Evolutionary conservation across 2,113 vertebrate species (phyloP), one percentile per base, ranked within the genome.

Genomic region (Phyllostomus discolor): DNA sequence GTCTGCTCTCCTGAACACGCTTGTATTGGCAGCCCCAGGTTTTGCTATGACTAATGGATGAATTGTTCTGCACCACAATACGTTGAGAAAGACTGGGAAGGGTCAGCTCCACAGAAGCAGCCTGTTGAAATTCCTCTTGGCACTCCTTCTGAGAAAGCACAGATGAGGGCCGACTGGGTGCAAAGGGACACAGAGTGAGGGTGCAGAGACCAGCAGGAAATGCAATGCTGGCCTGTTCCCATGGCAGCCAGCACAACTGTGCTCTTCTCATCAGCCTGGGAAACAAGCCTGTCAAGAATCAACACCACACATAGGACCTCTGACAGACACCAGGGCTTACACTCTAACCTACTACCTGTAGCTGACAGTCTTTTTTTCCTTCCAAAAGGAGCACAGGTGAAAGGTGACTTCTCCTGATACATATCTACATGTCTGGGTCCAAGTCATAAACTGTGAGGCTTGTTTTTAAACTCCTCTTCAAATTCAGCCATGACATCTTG

Each of bases 51-150:
- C 2, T 0, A 2, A 2, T 5, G 7, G 64, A 16, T 22, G 43
- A 9, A 24, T 2, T 0, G 35, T 10, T n/a, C 24, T 35, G 10
- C 0, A 0, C 35, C 35, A 11, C 1, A 0, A 15, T 46, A 9
- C 0, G 1, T 52, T 48, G 28, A 46, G 31, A 64, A 26, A 4
- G 69, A 10, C 64, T 0, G 4, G 1, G 3, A 28, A 35, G 28
- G 5, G 1, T 24, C 16, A 28, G 12, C 26, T 5, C 35, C 6
- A 0, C 41, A 5, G 50, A 43, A 12, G 28, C 26, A 20, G 85
- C 35, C 4, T 5, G 16, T 19, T 1, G 2, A 54, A 52, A 1
- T 11, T 78, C 52, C 62, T 57, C 80, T 4, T 81, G 46, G 41
- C 12, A 52, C 2, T 10, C 19, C 1, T 2, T n/a, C 62, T 12